These are phyloP conservation scores for Sesia apiformis DNA, from an alignment of 2,888 invertebrate species.

Conservation along the genomic window DNA sequence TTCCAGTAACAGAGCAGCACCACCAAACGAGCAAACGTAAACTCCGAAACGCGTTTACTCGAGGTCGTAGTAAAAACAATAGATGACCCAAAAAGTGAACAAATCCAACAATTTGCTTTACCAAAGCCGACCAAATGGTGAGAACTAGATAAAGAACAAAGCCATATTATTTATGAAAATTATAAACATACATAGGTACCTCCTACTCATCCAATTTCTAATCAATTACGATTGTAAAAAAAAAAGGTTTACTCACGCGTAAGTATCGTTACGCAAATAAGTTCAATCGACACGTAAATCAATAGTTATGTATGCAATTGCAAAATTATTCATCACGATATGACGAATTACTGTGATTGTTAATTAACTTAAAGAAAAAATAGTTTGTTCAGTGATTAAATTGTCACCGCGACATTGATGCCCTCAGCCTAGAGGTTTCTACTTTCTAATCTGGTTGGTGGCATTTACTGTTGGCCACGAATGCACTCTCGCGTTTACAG, in stretches of 20 bases:
- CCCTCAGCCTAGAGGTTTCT: conserved; percentile 41
- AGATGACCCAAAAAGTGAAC: conserved; percentile 22
- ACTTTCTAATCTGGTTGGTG: conserved; percentile 59
- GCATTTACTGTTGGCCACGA: conserved; percentile 48
- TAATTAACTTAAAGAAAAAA: not conserved
- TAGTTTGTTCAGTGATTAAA: conserved; percentile 14
- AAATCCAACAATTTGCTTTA: conserved; percentile 12
- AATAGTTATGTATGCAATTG: conserved; percentile 7
- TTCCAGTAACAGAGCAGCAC: conserved; percentile 1
- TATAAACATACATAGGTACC: not conserved
- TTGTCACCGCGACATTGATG: conserved; percentile 27
- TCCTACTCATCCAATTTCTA: not conserved
- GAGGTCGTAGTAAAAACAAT: conserved; percentile 27
- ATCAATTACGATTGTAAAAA: not conserved
- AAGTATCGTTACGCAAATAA: conserved; percentile 24
- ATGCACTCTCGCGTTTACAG: conserved; percentile 46
- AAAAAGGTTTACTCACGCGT: conserved; percentile 2
- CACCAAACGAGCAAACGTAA: conserved; percentile 9
- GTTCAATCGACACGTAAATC: conserved; percentile 17
- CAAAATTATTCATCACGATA: conserved; percentile 2
- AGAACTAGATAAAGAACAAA: conserved; percentile 10
- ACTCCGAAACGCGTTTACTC: conserved; percentile 13
- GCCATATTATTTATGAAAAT: not conserved
- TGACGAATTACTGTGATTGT: not conserved
- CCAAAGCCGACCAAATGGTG: conserved; percentile 11